A percentile compares a stretch with the other conserved stretches of the same genome.
phyloP scores from a whole-genome alignment of 2,797 vertebrate species.

The Zenarchopterus dispar region DNA sequence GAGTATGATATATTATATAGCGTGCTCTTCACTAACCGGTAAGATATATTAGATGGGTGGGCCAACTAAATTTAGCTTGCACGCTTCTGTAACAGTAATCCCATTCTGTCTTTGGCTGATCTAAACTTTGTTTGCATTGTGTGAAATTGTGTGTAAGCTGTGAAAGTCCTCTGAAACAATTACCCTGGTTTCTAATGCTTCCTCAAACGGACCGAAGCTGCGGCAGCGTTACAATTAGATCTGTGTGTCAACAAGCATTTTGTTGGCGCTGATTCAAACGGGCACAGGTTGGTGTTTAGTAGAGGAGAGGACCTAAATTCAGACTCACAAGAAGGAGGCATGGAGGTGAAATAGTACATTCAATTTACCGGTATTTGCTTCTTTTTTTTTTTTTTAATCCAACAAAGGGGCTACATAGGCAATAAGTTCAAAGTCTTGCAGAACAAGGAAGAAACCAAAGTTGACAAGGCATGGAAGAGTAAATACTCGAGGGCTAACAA shows the following conservation, averaged over 20 bases:
- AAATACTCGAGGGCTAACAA: too few relatives aligned
- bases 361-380: too few relatives aligned
- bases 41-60: slow-evolving; percentile 24
- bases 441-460: too few relatives aligned
- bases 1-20: slow-evolving; percentile 27
- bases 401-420: too few relatives aligned
- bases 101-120: slow-evolving; percentile 28
- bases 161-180: slow-evolving; percentile 9
- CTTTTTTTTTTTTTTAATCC: too few relatives aligned
- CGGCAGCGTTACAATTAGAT: background rate
- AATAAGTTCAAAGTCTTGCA: too few relatives aligned
- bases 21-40: slow-evolving; percentile 17
- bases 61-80: slow-evolving; percentile 35
- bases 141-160: slow-evolving; percentile 38
- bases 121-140: slow-evolving; percentile 24
- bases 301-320: too few relatives aligned
- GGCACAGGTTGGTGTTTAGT: background rate
- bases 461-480: too few relatives aligned
- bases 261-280: slow-evolving; percentile 2
- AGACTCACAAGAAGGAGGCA: too few relatives aligned
- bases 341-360: too few relatives aligned
- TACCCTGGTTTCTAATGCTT: background rate
- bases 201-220: background rate
- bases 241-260: slow-evolving; percentile 8
- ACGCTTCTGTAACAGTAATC: slow-evolving; percentile 27